Conservation (phyloP, 1,140 invertebrate species). For the Stegodyphus dumicola region DNA sequence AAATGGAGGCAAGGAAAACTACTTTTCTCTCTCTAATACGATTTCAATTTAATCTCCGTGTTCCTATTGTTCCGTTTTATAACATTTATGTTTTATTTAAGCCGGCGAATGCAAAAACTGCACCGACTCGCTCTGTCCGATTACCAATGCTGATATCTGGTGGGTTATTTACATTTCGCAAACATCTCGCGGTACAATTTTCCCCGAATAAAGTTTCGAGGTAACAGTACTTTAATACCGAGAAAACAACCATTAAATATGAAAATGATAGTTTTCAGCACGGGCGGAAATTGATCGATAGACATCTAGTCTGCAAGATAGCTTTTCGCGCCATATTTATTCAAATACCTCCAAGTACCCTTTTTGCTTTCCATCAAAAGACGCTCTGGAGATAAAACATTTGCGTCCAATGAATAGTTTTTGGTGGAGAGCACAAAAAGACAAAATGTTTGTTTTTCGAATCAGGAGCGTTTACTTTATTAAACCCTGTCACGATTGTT, state of each 20-base stretch:
- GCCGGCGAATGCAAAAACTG: conserved; percentile 46
- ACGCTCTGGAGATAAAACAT: conserved; percentile 40
- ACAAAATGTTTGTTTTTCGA: conserved; percentile 58
- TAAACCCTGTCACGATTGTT: conserved; percentile 44
- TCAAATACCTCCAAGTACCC: conserved; percentile 39
- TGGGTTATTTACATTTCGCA: conserved; percentile 55
- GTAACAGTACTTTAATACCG: conserved; percentile 61
- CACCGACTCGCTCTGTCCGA: conserved; percentile 24
- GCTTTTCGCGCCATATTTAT: conserved; percentile 59
- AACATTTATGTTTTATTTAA: conserved; percentile 62
- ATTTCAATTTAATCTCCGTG: conserved; percentile 61
- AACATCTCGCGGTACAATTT: conserved; percentile 37
- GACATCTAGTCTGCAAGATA: conserved; percentile 37
- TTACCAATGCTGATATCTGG: conserved; percentile 56
- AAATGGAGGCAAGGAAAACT: conserved; percentile 56
- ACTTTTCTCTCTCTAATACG: conserved; percentile 61
- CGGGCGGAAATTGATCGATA: conserved; percentile 59
- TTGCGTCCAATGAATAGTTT: conserved; percentile 51
- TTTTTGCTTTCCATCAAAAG: conserved; percentile 41
- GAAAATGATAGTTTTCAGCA: conserved; percentile 60
- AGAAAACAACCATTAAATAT: conserved; percentile 61
- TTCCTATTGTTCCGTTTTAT: conserved; percentile 57
- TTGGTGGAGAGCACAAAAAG: neutral
- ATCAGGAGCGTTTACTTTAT: conserved; percentile 44
- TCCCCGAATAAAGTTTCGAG: conserved; percentile 56